Percentiles rank a stretch among this genome's conserved stretches.
These are phyloP conservation scores for Achatina immaculata DNA, from an alignment of 1,140 invertebrate species.

Conservation along the genomic window DNA sequence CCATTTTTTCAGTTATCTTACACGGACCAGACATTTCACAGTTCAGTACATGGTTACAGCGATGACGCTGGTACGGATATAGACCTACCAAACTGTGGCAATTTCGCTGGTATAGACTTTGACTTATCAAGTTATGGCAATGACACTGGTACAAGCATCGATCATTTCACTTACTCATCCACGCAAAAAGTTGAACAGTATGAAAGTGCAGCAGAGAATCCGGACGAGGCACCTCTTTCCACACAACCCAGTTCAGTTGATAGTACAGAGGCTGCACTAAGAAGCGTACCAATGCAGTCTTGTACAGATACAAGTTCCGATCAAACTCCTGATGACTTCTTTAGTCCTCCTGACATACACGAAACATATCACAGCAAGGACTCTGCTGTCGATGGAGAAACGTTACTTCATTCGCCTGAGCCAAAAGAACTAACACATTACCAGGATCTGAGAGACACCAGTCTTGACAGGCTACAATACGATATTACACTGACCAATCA, in stretches of 20 bases:
- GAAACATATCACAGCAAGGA: too few relatives aligned
- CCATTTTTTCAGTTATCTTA: not conserved
- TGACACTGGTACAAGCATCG: not conserved
- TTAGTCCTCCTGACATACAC: too few relatives aligned
- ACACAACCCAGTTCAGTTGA: not conserved
- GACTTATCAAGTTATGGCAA: not conserved
- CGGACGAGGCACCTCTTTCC: not conserved
- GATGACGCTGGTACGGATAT: not conserved
- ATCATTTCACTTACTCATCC: not conserved
- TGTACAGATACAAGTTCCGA: too few relatives aligned
- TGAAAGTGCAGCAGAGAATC: not conserved
- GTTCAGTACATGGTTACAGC: too few relatives aligned
- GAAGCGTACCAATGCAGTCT: too few relatives aligned
- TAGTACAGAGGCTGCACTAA: not conserved
- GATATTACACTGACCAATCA: too few relatives aligned
- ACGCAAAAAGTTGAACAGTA: not conserved
- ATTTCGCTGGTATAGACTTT: not conserved
- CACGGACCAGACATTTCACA: not conserved
- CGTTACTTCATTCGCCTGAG: too few relatives aligned
- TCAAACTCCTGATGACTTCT: too few relatives aligned
- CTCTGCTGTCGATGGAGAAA: too few relatives aligned
- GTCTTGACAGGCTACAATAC: too few relatives aligned
- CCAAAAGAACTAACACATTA: too few relatives aligned
- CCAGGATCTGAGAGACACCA: too few relatives aligned
- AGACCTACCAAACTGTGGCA: not conserved